Evolutionary conservation across 1,140 invertebrate species (phyloP).

Genomic region (Hylaeus anthracinus): DNA sequence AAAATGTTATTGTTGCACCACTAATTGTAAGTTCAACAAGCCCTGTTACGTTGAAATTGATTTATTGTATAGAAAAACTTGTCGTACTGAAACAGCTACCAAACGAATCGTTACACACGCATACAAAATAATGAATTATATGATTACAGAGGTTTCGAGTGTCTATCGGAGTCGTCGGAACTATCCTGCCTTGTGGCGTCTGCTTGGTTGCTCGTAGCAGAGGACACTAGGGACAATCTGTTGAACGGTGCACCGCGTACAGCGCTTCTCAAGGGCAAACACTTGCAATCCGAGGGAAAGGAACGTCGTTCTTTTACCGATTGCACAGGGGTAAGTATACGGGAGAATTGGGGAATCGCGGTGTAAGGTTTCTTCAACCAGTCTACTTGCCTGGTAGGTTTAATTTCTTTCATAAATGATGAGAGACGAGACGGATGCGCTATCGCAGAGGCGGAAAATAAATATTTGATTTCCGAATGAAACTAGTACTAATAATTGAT

Average conservation of each 20-base stretch:
- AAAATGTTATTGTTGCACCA: no score
- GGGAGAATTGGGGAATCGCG: conserved; percentile 39
- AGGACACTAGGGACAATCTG: conserved; percentile 30
- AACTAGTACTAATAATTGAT: no score
- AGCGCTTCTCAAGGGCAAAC: conserved; percentile 44
- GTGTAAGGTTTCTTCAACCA: conserved; percentile 71
- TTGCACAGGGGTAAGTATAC: conserved; percentile 5
- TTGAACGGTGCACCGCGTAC: conserved; percentile 51
- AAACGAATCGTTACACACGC: background rate
- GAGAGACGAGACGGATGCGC: background rate
- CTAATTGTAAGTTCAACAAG: background rate
- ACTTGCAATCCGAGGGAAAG: conserved; percentile 59
- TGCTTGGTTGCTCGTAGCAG: conserved; percentile 23
- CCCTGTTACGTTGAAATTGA: background rate
- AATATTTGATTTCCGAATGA: background rate
- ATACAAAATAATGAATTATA: background rate
- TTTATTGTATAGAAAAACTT: conserved; percentile 7
- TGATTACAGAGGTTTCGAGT: background rate
- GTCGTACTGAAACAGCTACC: background rate
- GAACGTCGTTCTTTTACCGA: conserved; percentile 15
- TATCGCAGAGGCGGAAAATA: conserved; percentile 22
- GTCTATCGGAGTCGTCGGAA: background rate
- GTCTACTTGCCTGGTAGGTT: conserved; percentile 58
- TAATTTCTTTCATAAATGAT: conserved; percentile 4
- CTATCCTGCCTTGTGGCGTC: conserved; percentile 18